These are phyloP conservation scores for Anastatus disparis DNA, from an alignment of 1,140 invertebrate genomes.

Conservation along the genomic window DNA sequence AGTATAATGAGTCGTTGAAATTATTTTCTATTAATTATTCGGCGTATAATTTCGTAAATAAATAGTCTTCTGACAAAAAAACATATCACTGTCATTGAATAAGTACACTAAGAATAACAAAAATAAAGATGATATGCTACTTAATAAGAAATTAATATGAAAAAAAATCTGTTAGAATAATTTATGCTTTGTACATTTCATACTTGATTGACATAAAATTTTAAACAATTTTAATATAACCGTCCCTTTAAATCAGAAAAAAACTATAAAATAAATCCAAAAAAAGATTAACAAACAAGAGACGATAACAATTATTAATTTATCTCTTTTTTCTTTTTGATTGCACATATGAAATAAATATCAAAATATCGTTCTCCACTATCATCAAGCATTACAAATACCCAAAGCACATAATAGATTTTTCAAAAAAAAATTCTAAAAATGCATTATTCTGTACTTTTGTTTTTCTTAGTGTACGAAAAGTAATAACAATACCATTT, in stretches of 20 bases:
- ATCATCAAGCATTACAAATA: background rate
- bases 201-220: background rate
- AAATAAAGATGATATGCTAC: constrained; percentile 32
- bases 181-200: background rate
- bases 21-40: constrained; percentile 56
- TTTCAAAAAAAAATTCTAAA: background rate
- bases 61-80: constrained; percentile 61
- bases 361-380: no score
- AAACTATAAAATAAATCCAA: background rate
- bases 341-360: no score
- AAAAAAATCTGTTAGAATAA: no score
- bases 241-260: background rate
- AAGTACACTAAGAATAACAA: constrained; percentile 44
- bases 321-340: constrained; percentile 1
- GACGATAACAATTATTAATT: constrained; percentile 12
- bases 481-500: constrained; percentile 59
- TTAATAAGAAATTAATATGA: no score
- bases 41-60: constrained; percentile 62
- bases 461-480: constrained; percentile 32
- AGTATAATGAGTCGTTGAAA: constrained; percentile 56
- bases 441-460: constrained; percentile 29
- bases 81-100: constrained; percentile 64
- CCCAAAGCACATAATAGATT: background rate
- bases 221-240: constrained; percentile 3
- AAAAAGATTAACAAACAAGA: constrained; percentile 2